Conservation (phyloP, 30 jellyfish, hydroid and myxozoan genomes). For the Rhopilema esculentum region DNA sequence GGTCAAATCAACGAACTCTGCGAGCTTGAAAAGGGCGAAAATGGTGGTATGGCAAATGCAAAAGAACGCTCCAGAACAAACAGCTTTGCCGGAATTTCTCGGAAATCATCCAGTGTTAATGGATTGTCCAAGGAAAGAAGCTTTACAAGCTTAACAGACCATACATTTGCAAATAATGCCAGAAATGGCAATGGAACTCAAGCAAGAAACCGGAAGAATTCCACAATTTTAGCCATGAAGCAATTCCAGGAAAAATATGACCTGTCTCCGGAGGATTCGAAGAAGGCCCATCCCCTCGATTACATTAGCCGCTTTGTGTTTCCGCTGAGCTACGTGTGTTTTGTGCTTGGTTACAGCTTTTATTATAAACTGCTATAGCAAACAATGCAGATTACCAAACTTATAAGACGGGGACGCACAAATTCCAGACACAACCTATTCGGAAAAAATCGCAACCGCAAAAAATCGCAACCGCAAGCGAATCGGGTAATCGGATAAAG, state of each 20-base stretch:
- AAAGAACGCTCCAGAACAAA: neutral
- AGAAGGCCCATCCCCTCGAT: conserved; percentile 41
- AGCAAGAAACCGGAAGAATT: neutral
- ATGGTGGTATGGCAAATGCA: neutral
- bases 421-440: neutral
- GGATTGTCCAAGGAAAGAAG: neutral
- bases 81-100: neutral
- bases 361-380: neutral
- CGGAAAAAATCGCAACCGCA: neutral
- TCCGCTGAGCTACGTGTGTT: conserved; percentile 12
- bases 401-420: neutral
- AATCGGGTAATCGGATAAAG: neutral
- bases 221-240: neutral
- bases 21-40: neutral
- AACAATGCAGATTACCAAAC: neutral
- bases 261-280: neutral
- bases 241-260: conserved; percentile 7
- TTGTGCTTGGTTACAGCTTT: conserved; percentile 18
- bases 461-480: neutral
- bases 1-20: neutral
- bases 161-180: neutral
- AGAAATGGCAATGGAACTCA: neutral
- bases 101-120: neutral
- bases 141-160: neutral
- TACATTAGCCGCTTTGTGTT: conserved; percentile 30